These are phyloP conservation scores for Lutraria rhynchaena DNA, from an alignment of 1,140 invertebrate species.

Conservation along the genomic window DNA sequence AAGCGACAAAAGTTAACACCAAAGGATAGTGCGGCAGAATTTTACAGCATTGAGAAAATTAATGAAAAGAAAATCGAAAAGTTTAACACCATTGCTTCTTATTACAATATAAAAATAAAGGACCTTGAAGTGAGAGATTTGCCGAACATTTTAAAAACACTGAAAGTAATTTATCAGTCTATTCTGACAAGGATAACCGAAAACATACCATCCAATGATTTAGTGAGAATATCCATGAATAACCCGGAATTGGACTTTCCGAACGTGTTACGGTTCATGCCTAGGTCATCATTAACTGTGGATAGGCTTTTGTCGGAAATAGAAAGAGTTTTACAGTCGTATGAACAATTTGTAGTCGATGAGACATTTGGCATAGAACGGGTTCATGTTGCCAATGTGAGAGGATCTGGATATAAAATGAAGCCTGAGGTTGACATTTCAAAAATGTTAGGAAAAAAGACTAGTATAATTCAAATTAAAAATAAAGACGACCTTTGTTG, in stretches of 20 bases:
- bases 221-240: conserved; percentile 9
- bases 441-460: conserved; percentile 12
- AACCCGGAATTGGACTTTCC: conserved; percentile 20
- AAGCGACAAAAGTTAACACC: conserved; percentile 20
- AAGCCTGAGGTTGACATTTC: conserved; percentile 15
- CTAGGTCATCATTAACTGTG: conserved; percentile 5
- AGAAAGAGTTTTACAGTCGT: not conserved
- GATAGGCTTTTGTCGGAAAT: not conserved
- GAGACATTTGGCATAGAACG: conserved; percentile 21
- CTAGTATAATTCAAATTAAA: conserved; percentile 8
- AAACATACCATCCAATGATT: not conserved
- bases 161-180: conserved; percentile 19
- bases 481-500: conserved; percentile 14
- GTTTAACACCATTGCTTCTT: conserved; percentile 11
- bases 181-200: conserved; percentile 1
- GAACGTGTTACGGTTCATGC: not conserved
- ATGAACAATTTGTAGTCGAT: conserved; percentile 1
- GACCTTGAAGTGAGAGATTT: conserved; percentile 17
- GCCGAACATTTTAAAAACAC: conserved; percentile 29
- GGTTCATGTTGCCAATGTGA: not conserved
- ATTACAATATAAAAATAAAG: conserved; percentile 21
- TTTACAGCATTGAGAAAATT: conserved; percentile 6
- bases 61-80: conserved; percentile 14
- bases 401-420: conserved; percentile 21
- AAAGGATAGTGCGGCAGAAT: not conserved